Evolutionary conservation across 2,797 vertebrate genomes (phyloP).

Genomic region (Steatocranus sp.): DNA sequence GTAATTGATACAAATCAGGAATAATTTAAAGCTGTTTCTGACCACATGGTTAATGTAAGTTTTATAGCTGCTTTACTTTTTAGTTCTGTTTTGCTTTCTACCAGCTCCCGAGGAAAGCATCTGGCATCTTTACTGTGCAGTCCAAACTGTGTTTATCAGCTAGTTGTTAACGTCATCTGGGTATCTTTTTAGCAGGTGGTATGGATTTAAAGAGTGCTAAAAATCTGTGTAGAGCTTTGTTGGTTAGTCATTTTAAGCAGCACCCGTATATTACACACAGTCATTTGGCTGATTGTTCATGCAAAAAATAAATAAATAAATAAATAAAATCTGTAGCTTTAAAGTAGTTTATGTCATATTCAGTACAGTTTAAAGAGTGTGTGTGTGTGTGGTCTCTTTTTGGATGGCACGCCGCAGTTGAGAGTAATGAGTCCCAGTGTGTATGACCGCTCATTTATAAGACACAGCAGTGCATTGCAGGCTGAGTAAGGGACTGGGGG

Average conservation of each 20-base stretch:
- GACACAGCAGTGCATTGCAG: constrained; percentile 21
- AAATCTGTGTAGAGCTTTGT: background rate
- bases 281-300: background rate
- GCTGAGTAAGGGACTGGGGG: constrained; percentile 40
- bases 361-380: background rate
- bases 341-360: background rate
- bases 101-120: background rate
- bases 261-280: background rate
- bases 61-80: background rate
- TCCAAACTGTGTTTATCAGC: background rate
- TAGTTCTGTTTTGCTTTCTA: background rate
- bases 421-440: background rate
- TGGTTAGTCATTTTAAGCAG: background rate
- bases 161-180: background rate
- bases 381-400: background rate
- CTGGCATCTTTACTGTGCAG: background rate
- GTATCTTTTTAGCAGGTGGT: background rate
- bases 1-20: background rate
- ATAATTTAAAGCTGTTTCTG: background rate
- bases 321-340: background rate
- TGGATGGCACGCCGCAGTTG: background rate
- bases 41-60: background rate
- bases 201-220: background rate
- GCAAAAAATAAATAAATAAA: background rate
- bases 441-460: constrained; percentile 37